These are phyloP conservation scores for Venturia canescens DNA, from an alignment of 1,140 invertebrate species.

Conservation along the genomic window DNA sequence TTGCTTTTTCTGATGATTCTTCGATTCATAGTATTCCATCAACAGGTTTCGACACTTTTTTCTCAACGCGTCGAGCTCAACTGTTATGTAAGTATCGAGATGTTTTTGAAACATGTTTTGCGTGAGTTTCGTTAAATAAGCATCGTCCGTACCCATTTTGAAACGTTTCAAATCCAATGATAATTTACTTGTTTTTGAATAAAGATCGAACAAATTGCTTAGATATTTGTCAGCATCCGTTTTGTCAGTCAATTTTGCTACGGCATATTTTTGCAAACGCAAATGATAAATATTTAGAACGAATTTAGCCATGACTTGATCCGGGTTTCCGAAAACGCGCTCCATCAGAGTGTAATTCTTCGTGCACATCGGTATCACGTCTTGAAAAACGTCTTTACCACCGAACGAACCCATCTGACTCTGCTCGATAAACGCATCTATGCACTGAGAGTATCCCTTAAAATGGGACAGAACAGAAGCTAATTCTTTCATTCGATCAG, in stretches of 20 bases:
- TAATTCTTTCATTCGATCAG: slow-evolving; percentile 94
- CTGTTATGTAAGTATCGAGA: slow-evolving; percentile 85
- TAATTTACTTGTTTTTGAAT: slow-evolving; percentile 87
- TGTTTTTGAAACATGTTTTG: slow-evolving; percentile 90
- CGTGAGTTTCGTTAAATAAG: slow-evolving; percentile 88
- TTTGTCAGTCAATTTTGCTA: slow-evolving; percentile 87
- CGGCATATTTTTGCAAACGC: slow-evolving; percentile 92
- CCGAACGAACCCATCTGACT: slow-evolving; percentile 90
- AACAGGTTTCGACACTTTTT: slow-evolving; percentile 86
- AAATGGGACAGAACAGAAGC: slow-evolving; percentile 95
- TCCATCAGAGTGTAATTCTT: slow-evolving; percentile 93
- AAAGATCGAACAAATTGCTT: slow-evolving; percentile 91
- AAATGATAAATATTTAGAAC: slow-evolving; percentile 97
- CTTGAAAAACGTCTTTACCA: slow-evolving; percentile 93
- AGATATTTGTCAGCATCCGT: slow-evolving; percentile 92
- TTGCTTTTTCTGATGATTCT: slow-evolving; percentile 96
- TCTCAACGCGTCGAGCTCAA: slow-evolving; percentile 87
- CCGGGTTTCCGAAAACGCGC: slow-evolving; percentile 96
- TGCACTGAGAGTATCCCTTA: slow-evolving; percentile 96
- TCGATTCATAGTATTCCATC: slow-evolving; percentile 93
- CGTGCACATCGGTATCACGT: slow-evolving; percentile 93
- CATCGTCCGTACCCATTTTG: slow-evolving; percentile 89
- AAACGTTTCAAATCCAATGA: slow-evolving; percentile 84
- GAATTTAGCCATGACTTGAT: slow-evolving; percentile 99
- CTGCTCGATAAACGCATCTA: slow-evolving; percentile 98